phyloP scores from a whole-genome alignment of 2,113 vertebrate genomes.

The human (Homo sapiens) region DNA sequence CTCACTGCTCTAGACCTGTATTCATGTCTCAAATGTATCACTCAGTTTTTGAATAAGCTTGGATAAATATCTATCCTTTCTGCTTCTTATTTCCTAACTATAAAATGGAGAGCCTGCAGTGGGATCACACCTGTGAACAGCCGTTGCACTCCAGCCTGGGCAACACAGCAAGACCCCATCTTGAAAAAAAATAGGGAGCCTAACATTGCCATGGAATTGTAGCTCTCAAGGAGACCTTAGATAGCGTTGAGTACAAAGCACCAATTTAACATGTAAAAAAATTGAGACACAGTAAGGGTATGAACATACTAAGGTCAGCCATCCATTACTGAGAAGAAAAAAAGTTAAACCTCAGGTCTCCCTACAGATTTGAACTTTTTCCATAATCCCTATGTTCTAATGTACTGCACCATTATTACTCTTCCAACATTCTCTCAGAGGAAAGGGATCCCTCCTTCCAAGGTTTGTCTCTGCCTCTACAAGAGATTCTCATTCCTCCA shows the following conservation, averaged over 20 bases:
- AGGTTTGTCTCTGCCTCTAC: neutral
- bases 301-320: neutral
- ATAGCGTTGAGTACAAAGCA: neutral
- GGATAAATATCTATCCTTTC: neutral
- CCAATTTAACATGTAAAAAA: slow-evolving; percentile 12
- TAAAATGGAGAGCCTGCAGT: neutral
- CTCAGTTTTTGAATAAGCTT: neutral
- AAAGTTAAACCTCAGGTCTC: neutral
- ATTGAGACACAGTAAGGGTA: neutral
- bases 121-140: neutral
- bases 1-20: neutral
- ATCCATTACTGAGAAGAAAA: neutral
- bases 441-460: neutral
- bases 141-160: too few species aligned
- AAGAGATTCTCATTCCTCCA: neutral
- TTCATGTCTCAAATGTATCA: neutral
- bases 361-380: neutral
- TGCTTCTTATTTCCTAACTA: neutral
- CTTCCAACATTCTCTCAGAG: neutral
- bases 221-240: neutral
- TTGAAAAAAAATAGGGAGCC: neutral
- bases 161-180: too few species aligned
- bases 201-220: neutral
- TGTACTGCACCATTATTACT: neutral
- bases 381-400: neutral